phyloP scores from a whole-genome alignment of 2,113 vertebrate species.

The Verasper variegatus region DNA sequence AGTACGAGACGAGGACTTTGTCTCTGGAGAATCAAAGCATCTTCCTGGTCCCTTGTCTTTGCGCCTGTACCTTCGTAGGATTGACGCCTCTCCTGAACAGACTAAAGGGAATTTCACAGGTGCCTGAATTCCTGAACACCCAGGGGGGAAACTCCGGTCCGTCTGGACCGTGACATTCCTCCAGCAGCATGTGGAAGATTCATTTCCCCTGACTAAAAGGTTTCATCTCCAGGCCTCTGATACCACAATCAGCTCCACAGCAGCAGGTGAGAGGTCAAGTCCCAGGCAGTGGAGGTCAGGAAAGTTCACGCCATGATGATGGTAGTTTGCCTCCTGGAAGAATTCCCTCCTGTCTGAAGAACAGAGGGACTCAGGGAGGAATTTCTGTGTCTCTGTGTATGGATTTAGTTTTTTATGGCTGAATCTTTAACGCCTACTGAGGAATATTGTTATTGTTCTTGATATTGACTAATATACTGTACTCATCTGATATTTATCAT shows the following conservation, averaged over 20 bases:
- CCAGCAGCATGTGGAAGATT: conserved; percentile 62
- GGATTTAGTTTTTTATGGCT: neutral
- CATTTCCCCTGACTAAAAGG: conserved; percentile 53
- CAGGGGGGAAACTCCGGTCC: conserved; percentile 19
- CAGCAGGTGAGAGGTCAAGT: conserved; percentile 37
- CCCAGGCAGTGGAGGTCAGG: conserved; percentile 42
- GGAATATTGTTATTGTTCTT: neutral
- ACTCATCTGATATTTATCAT: neutral
- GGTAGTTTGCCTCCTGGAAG: conserved; percentile 18
- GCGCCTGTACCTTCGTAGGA: conserved; percentile 15
- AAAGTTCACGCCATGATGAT: conserved; percentile 13
- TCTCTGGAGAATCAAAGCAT: neutral
- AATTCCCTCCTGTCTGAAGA: conserved; percentile 16
- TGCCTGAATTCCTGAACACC: conserved; percentile 60
- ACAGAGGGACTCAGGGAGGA: neutral
- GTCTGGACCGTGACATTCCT: conserved; percentile 64
- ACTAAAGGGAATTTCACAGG: conserved; percentile 61
- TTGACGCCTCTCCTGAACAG: neutral
- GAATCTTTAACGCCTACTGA: neutral
- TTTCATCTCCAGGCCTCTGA: conserved; percentile 32
- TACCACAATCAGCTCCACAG: conserved; percentile 20
- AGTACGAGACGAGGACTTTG: neutral
- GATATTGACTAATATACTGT: no score
- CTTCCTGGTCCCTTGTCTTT: neutral
- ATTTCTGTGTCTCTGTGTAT: neutral